A percentile compares a stretch with the other conserved stretches of the same genome.
Conservation (phyloP, 2,888 invertebrate species). For the Thalpophila matura region DNA sequence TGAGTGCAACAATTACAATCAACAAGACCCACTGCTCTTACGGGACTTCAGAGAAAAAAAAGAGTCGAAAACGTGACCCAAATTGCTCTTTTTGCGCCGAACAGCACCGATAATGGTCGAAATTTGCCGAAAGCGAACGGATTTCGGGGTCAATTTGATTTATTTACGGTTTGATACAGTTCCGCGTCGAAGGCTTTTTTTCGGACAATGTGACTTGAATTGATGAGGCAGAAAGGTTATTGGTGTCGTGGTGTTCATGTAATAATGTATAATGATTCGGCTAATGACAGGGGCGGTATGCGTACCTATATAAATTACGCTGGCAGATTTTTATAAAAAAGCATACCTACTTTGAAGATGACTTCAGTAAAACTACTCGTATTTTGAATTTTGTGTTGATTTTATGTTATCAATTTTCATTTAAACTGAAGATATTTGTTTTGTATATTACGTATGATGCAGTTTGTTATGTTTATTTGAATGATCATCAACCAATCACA, state of each 20-base stretch:
- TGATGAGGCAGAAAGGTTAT: conserved; percentile 71
- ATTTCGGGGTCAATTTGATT: conserved; percentile 87
- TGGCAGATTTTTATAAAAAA: too few species aligned
- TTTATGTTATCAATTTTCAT: too few species aligned
- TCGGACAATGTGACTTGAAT: conserved; percentile 70
- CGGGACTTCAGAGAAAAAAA: conserved; percentile 78
- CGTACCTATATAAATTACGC: too few species aligned
- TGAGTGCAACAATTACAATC: conserved; percentile 85
- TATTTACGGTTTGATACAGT: conserved; percentile 88
- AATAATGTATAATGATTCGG: conserved; percentile 34
- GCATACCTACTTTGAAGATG: too few species aligned
- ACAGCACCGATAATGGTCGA: conserved; percentile 81
- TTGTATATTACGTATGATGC: too few species aligned
- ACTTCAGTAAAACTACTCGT: too few species aligned
- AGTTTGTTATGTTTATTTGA: too few species aligned
- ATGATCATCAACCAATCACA: too few species aligned
- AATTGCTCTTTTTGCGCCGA: conserved; percentile 83
- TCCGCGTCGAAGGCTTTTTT: conserved; percentile 66
- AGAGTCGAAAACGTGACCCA: conserved; percentile 81
- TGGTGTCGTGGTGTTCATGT: conserved; percentile 52
- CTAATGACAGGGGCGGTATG: conserved; percentile 18
- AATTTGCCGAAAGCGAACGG: conserved; percentile 86
- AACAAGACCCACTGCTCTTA: conserved; percentile 69
- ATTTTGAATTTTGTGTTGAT: too few species aligned
- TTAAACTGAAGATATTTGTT: too few species aligned